Base-by-base conservation (phyloP, 30 jellyfish, hydroid and myxozoan genomes). In the Hydractinia symbiolongicarpus region DNA sequence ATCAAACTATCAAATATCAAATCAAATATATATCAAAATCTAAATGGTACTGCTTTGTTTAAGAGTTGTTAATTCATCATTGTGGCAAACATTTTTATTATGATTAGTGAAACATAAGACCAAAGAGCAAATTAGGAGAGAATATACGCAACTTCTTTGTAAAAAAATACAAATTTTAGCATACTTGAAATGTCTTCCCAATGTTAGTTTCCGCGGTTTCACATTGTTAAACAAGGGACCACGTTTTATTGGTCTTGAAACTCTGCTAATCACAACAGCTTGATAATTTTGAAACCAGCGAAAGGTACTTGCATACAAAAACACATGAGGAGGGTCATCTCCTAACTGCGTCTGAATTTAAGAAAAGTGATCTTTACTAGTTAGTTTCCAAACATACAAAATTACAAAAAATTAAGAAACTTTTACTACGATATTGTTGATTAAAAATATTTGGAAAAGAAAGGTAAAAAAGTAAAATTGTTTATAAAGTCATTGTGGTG, bases 281-380 rank as follows among this genome's bases (percentile, higher is more conserved):
- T 88, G 98, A 82, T 86, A 93, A 60, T 87, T 93, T 75, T 93
- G 98, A 66, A 93, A 84, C 98, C 98, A 93, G 49, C 96, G 66
- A 55, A 93, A 79, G 15, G 96, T 93, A 77, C 96, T 93, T 15
- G 98, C 98, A 66, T 93, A 93, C 66, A 93, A 64, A 61, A 58
- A 81, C 55, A 93, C 81, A 6, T 93, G 55, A 0, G 98, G 98
- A 20, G 98, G 98, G 53, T 88, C 89, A 40, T 55, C 72, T 64
- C 80, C 50, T n/a, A 73, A 10, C 61, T 61, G 81, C 15, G 57
- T 53, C 61, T 71, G 17, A 13, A 11, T 13, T 58, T 0, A 58
- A 58, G 15, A 58, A 58, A 58, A 58, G 69, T 11, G 19, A 58
- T 58, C 1, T 30, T 30, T 30, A 30, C 44, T 30, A 30, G 44